phyloP scores from a whole-genome alignment of 2,888 invertebrate genomes.

The Alsophila aescularia region DNA sequence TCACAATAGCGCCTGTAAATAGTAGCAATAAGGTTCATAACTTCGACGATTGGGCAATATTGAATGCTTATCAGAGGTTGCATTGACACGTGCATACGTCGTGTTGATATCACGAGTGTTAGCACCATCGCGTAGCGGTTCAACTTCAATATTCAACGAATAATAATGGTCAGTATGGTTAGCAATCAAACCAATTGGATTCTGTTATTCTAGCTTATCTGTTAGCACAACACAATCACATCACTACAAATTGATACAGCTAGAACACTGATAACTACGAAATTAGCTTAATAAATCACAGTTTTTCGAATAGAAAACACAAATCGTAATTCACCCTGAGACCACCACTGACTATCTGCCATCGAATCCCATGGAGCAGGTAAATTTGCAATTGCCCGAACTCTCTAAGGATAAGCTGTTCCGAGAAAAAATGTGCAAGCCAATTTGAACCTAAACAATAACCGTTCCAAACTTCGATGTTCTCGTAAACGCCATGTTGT shows the following conservation, averaged over 20 bases:
- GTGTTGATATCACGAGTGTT: slow-evolving; percentile 12
- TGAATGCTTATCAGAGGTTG: slow-evolving; percentile 22
- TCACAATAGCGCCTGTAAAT: slow-evolving; percentile 40
- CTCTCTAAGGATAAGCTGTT: slow-evolving; percentile 50
- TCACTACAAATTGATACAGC: slow-evolving; percentile 2
- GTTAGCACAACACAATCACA: slow-evolving; percentile 13
- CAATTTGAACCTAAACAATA: slow-evolving; percentile 51
- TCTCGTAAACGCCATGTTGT: slow-evolving; percentile 28
- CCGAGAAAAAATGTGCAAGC: slow-evolving; percentile 48
- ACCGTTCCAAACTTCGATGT: slow-evolving; percentile 31
- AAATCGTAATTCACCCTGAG: slow-evolving; percentile 38
- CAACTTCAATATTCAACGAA: slow-evolving; percentile 15
- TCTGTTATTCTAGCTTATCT: slow-evolving; percentile 4
- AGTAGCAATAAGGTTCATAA: slow-evolving; percentile 35
- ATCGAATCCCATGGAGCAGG: slow-evolving; percentile 62
- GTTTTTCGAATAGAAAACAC: slow-evolving; percentile 40
- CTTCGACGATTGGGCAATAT: slow-evolving; percentile 27
- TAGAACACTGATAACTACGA: slow-evolving; percentile 6
- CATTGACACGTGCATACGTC: slow-evolving; percentile 22
- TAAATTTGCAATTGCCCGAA: slow-evolving; percentile 68
- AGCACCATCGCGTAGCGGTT: slow-evolving; percentile 12
- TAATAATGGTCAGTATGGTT: slow-evolving; percentile 7
- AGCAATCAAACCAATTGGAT: slow-evolving; percentile 16
- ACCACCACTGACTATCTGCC: slow-evolving; percentile 48
- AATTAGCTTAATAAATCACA: slow-evolving; percentile 33